Percentiles rank a stretch among this genome's conserved stretches.
phyloP scores from a whole-genome alignment of 2,888 invertebrate genomes.

The Drosophila testacea region DNA sequence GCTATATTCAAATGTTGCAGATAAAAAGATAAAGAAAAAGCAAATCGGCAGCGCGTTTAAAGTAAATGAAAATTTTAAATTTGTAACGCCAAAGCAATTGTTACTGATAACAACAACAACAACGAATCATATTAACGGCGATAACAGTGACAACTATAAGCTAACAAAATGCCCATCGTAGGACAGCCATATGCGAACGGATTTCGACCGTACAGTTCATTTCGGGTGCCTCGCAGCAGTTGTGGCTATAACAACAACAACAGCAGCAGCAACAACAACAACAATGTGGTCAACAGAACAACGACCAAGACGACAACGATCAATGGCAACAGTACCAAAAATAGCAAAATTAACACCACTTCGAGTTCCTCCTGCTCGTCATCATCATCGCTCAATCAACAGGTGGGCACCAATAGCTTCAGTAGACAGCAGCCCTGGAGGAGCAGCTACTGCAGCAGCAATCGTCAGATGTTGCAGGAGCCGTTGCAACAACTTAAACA shows the following conservation, averaged over 20 bases:
- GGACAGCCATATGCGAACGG: constrained; percentile 82
- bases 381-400: constrained; percentile 64
- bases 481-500: constrained; percentile 69
- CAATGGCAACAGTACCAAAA: constrained; percentile 9
- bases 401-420: constrained; percentile 56
- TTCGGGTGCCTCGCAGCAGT: constrained; percentile 82
- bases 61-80: constrained; percentile 64
- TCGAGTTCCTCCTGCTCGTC: constrained; percentile 66
- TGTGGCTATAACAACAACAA: constrained; percentile 56
- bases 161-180: constrained; percentile 84
- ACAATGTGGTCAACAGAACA: constrained; percentile 46
- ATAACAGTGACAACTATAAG: constrained; percentile 40
- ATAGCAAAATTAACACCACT: constrained; percentile 46
- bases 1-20: constrained; percentile 48
- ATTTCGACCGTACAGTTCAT: constrained; percentile 85
- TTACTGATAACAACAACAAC: constrained; percentile 16
- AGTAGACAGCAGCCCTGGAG: constrained; percentile 83
- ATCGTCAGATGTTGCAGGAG: constrained; percentile 60
- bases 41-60: constrained; percentile 61
- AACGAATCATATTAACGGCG: constrained; percentile 34
- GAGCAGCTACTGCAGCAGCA: constrained; percentile 83
- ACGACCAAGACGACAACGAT: constrained; percentile 26
- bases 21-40: constrained; percentile 43
- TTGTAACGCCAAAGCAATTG: constrained; percentile 56
- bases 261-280: constrained; percentile 47